Evolutionary conservation across 2,888 invertebrate genomes (phyloP).

Genomic region (Aphodius sticticus): DNA sequence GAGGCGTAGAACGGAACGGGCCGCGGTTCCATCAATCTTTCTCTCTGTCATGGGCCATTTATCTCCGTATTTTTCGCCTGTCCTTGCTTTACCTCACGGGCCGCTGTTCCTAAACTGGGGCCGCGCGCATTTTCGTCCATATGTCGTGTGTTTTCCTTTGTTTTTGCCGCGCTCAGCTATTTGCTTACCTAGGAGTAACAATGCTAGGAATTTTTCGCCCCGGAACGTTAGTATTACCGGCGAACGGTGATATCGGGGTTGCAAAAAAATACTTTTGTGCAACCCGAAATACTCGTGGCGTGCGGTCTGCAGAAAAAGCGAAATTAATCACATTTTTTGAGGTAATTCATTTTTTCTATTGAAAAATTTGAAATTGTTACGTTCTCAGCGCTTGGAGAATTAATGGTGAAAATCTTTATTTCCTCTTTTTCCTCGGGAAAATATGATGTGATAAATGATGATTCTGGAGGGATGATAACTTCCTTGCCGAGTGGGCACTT

Average conservation of each 20-base stretch:
- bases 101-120: conserved; percentile 32
- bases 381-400: background rate
- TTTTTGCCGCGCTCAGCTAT: conserved; percentile 32
- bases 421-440: background rate
- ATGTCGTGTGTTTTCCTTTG: conserved; percentile 37
- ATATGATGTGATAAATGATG: background rate
- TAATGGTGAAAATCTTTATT: background rate
- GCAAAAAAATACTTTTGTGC: background rate
- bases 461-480: background rate
- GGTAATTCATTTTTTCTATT: background rate
- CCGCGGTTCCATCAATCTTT: conserved; percentile 58
- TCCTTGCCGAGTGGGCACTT: background rate
- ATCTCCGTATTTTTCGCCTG: conserved; percentile 59
- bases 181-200: conserved; percentile 32
- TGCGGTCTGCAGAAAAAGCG: conserved; percentile 4
- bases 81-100: conserved; percentile 52
- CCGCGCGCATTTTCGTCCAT: conserved; percentile 35
- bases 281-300: background rate
- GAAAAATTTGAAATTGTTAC: background rate
- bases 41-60: conserved; percentile 59
- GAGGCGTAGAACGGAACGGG: conserved; percentile 34
- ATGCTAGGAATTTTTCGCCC: conserved; percentile 30
- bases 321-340: background rate
- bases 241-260: background rate
- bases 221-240: background rate